Percentiles rank a stretch among this genome's conserved stretches.
phyloP scores from a whole-genome alignment of 1,140 invertebrate genomes.

The Leptopilina clavipes region DNA sequence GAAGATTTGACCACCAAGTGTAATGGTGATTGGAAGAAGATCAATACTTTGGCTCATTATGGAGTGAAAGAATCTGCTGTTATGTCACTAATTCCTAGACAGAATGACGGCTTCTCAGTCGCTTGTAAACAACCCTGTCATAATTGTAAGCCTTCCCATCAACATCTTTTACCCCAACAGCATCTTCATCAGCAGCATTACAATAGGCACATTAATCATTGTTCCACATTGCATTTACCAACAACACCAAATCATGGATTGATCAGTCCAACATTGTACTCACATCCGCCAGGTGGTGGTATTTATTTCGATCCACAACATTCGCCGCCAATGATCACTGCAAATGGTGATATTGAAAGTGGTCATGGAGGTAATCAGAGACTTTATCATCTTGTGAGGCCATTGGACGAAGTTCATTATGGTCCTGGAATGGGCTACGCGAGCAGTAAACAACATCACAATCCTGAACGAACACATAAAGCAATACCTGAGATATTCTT shows the following conservation, averaged over 20 bases:
- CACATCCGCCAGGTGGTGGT: constrained; percentile 64
- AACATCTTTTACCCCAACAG: constrained; percentile 66
- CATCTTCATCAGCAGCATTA: constrained; percentile 63
- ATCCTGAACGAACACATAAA: constrained; percentile 88
- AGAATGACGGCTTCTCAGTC: constrained; percentile 88
- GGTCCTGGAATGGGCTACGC: constrained; percentile 70
- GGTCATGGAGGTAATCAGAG: constrained; percentile 79
- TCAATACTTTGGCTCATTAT: constrained; percentile 95
- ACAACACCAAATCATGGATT: constrained; percentile 66
- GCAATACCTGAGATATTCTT: constrained; percentile 97
- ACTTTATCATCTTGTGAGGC: constrained; percentile 90
- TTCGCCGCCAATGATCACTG: constrained; percentile 81
- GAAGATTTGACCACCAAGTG: constrained; percentile 94
- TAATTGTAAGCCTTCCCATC: constrained; percentile 78
- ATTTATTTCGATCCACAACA: constrained; percentile 80
- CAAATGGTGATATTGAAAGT: constrained; percentile 85
- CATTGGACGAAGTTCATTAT: constrained; percentile 84
- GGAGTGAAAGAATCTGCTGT: constrained; percentile 95
- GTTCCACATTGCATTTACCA: constrained; percentile 67
- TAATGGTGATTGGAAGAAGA: constrained; percentile 90
- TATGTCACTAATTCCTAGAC: constrained; percentile 92
- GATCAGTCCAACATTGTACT: constrained; percentile 69
- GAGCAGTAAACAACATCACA: constrained; percentile 60
- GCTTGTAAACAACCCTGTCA: constrained; percentile 88
- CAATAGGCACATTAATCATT: constrained; percentile 66